Evolutionary conservation across 2,888 invertebrate species (phyloP).

Genomic region (Caenorhabditis imperialis): DNA sequence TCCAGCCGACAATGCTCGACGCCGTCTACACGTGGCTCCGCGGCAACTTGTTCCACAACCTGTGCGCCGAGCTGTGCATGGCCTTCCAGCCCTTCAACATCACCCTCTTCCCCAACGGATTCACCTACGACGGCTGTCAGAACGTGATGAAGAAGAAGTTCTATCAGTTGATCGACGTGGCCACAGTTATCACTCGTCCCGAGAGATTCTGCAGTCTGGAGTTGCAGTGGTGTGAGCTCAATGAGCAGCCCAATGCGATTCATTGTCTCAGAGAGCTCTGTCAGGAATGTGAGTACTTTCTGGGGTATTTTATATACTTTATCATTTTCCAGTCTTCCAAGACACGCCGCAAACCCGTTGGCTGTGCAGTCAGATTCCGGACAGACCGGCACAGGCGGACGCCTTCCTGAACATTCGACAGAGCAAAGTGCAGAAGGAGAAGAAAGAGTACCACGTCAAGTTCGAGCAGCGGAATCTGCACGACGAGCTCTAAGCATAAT

Average conservation of each 20-base stretch:
- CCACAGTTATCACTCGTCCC: slow-evolving; percentile 53
- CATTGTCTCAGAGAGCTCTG: slow-evolving; percentile 67
- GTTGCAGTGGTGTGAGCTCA: slow-evolving; percentile 66
- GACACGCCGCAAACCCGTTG: slow-evolving; percentile 55
- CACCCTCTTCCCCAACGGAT: slow-evolving; percentile 53
- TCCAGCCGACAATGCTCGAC: slow-evolving; percentile 39
- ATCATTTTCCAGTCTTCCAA: slow-evolving; percentile 47
- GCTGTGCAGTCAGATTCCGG: slow-evolving; percentile 59
- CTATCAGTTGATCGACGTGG: slow-evolving; percentile 43
- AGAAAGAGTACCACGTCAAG: slow-evolving; percentile 49
- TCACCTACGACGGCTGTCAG: slow-evolving; percentile 59
- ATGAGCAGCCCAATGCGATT: slow-evolving; percentile 64
- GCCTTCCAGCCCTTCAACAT: slow-evolving; percentile 30
- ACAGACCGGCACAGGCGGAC: slow-evolving; percentile 52
- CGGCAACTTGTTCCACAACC: slow-evolving; percentile 57
- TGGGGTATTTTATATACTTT: neutral
- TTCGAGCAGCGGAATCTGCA: slow-evolving; percentile 45
- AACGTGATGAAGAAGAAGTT: slow-evolving; percentile 44
- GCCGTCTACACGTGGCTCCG: slow-evolving; percentile 40
- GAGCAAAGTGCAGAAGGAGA: slow-evolving; percentile 55
- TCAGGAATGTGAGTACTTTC: slow-evolving; percentile 62
- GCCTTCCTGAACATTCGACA: slow-evolving; percentile 58
- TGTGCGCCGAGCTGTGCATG: slow-evolving; percentile 59
- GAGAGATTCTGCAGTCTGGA: slow-evolving; percentile 63
- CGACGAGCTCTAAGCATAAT: slow-evolving; percentile 33